phyloP scores from a whole-genome alignment of 2,797 vertebrate species.

The Heliangelus exortis region DNA sequence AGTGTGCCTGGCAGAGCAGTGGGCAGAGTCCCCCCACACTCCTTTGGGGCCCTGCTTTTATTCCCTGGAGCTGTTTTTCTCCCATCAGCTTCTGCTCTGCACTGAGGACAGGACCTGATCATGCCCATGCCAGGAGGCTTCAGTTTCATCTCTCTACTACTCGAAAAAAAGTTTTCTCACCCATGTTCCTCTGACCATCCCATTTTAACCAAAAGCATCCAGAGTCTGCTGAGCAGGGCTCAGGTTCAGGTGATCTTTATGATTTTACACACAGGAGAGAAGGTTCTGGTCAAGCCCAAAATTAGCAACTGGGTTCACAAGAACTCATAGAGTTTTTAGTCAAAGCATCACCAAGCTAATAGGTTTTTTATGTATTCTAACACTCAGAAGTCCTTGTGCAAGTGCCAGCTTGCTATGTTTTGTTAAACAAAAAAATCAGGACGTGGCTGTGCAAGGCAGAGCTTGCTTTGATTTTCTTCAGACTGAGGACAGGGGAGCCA shows the following conservation, averaged over 20 bases:
- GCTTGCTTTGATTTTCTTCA: not conserved
- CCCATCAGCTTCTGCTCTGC: not conserved
- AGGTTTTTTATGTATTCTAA: not conserved
- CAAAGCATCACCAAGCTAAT: not conserved
- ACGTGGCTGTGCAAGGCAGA: not conserved
- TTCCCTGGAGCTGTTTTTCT: not conserved
- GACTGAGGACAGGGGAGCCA: not conserved
- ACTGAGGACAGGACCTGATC: not conserved
- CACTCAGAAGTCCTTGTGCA: accelerated
- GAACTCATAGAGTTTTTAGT: not conserved
- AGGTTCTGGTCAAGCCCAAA: not conserved
- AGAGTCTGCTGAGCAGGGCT: not conserved
- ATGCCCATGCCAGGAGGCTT: not conserved
- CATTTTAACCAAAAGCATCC: not conserved
- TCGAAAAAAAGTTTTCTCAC: not conserved
- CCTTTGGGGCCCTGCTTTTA: not conserved
- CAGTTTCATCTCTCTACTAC: not conserved
- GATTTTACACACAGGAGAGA: not conserved
- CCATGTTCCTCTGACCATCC: not conserved
- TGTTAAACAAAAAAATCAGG: not conserved
- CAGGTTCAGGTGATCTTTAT: not conserved
- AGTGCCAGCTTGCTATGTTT: not conserved
- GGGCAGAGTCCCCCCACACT: not conserved
- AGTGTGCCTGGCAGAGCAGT: not conserved
- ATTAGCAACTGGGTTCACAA: not conserved